Evolutionary conservation across 2,113 vertebrate genomes (phyloP).

Genomic region (Pyxicephalus adspersus): DNA sequence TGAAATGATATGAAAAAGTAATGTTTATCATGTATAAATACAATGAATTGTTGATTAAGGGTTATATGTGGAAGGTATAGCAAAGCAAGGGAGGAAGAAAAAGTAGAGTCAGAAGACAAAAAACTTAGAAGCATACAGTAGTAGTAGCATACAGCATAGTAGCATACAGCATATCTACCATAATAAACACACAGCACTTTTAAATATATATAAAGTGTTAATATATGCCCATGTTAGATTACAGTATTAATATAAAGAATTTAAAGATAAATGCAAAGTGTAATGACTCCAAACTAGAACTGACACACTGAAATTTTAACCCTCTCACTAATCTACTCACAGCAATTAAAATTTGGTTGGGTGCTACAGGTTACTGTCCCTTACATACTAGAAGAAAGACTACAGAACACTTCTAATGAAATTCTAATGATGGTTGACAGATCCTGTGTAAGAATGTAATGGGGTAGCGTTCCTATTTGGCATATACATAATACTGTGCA

Average conservation of each 20-base stretch:
- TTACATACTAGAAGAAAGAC: too few relatives aligned
- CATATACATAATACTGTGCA: too few relatives aligned
- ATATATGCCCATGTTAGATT: background rate
- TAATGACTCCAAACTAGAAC: too few relatives aligned
- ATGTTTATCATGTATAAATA: background rate
- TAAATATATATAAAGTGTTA: background rate
- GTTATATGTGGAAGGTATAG: background rate
- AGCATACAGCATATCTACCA: background rate
- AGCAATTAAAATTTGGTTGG: too few relatives aligned
- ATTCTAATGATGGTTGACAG: too few relatives aligned
- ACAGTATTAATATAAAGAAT: background rate
- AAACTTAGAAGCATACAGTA: background rate
- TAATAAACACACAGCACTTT: background rate
- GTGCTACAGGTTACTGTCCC: too few relatives aligned
- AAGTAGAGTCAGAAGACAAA: slow-evolving; percentile 5
- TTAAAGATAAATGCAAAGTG: background rate
- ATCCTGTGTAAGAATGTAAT: too few relatives aligned
- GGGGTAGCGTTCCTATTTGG: too few relatives aligned
- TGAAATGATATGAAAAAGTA: too few relatives aligned
- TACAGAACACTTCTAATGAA: too few relatives aligned
- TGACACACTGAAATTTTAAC: too few relatives aligned
- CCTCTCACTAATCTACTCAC: too few relatives aligned
- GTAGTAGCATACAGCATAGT: slow-evolving; percentile 16
- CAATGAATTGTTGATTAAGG: background rate
- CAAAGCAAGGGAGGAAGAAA: slow-evolving; percentile 40